Evolutionary conservation across 2,113 vertebrate genomes (phyloP), one percentile per base, ranked within the genome.

Genomic region (Propithecus coquereli): DNA sequence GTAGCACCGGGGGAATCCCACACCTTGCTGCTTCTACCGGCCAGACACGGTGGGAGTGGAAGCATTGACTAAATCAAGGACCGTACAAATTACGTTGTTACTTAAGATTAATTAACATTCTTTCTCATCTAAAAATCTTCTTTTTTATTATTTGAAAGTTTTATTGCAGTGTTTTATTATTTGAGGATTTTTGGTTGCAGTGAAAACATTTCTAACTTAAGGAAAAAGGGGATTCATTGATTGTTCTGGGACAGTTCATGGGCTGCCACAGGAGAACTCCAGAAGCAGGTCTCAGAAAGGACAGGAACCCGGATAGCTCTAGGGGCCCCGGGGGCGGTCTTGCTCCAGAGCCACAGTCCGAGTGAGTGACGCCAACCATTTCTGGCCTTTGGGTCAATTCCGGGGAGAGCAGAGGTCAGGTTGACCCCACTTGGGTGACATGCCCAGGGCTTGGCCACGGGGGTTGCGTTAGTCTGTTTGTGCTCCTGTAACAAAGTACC

Each of bases 351-450:
- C 65, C 17, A 8, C 43, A 2, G 37, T 22, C 18, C 2, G 40
- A 25, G 27, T 2, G 18, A 52, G 54, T 6, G 34, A 12, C 0
- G 1, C 32, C 77, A 12, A 2, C 65, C 3, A 1, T 43, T 43
- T 59, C 71, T 5, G 6, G 59, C 66, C 47, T 40, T 22, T 11
- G 92, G 30, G 50, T 45, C 57, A 5, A 1, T 27, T 73, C 71
- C 52, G 20, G n/a, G 61, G 22, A 59, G 63, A 17, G 7, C 34
- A 32, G 37, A 20, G 71, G 50, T 22, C 73, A n/a, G 73, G n/a
- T 1, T 4, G 47, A 61, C 30, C 14, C 14, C 30, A 8, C 59
- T 34, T 9, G 20, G 18, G 40, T 68, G 61, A 34, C 10, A 2
- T 25, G 50, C 8, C 52, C 14, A 3, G 13, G 16, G 20, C 16